A percentile compares a stretch with the other conserved stretches of the same genome.
These are phyloP conservation scores for Epinotia nisella DNA, from an alignment of 2,888 invertebrate species.

Conservation along the genomic window DNA sequence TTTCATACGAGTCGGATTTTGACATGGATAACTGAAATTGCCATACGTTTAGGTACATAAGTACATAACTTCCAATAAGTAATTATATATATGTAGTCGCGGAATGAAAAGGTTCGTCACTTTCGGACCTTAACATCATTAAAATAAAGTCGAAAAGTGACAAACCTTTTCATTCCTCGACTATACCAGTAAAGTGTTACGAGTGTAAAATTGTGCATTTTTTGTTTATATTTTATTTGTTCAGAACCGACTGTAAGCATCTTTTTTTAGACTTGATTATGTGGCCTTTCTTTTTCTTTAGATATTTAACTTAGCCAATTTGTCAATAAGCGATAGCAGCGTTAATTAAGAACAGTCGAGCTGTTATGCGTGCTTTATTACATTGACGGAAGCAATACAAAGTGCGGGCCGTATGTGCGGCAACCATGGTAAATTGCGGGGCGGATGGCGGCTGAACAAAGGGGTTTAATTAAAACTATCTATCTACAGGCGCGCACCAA, in stretches of 20 bases:
- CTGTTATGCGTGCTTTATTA: constrained; percentile 24
- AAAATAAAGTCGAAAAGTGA: too few species aligned
- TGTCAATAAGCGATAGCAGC: background rate
- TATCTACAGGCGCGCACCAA: constrained; percentile 28
- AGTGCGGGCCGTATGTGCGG: constrained; percentile 20
- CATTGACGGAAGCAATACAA: constrained; percentile 16
- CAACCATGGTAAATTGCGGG: constrained; percentile 42
- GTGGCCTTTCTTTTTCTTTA: background rate
- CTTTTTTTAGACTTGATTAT: too few species aligned
- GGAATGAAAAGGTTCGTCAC: too few species aligned
- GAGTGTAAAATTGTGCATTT: background rate
- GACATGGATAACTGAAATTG: too few species aligned
- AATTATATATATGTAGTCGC: too few species aligned
- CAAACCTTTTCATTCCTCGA: too few species aligned
- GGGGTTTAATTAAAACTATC: constrained; percentile 45
- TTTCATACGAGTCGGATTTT: too few species aligned
- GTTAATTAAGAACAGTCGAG: constrained; percentile 8
- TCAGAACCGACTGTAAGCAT: too few species aligned
- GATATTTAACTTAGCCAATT: background rate
- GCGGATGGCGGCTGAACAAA: constrained; percentile 29
- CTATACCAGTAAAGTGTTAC: too few species aligned
- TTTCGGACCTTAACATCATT: too few species aligned
- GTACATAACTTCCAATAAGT: too few species aligned
- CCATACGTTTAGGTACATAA: background rate
- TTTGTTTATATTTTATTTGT: background rate